A percentile compares a stretch with the other conserved stretches of the same genome.
phyloP scores from a whole-genome alignment of 1,140 invertebrate species.

The Laupala kohalensis region DNA sequence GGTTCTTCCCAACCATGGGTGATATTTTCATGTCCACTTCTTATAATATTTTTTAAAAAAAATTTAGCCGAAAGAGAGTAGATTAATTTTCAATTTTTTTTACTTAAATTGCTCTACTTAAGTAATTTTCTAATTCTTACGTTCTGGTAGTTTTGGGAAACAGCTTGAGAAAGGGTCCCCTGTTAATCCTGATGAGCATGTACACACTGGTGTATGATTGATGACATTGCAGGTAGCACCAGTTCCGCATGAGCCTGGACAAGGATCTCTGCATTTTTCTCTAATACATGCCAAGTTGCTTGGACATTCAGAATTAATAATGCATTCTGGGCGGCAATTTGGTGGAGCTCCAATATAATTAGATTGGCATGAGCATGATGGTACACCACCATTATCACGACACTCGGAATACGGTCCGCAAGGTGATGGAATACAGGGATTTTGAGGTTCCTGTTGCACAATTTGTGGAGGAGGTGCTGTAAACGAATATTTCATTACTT shows the following conservation, averaged over 20 bases:
- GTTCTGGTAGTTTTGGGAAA: slow-evolving; percentile 34
- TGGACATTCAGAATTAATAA: slow-evolving; percentile 54
- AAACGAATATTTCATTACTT: slow-evolving; percentile 11
- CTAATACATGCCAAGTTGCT: slow-evolving; percentile 50
- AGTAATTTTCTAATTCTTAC: slow-evolving; percentile 17
- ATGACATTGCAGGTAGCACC: slow-evolving; percentile 48
- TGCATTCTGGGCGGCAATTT: slow-evolving; percentile 59
- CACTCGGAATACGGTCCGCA: slow-evolving; percentile 60
- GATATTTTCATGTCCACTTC: too few species aligned
- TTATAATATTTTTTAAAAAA: too few species aligned
- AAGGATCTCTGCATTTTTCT: slow-evolving; percentile 56
- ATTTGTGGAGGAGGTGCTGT: slow-evolving; percentile 24
- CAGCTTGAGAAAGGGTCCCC: slow-evolving; percentile 55
- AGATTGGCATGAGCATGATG: slow-evolving; percentile 51
- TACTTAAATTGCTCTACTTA: not conserved
- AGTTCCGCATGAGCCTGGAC: slow-evolving; percentile 51
- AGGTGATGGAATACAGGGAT: slow-evolving; percentile 60
- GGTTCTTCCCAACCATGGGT: too few species aligned
- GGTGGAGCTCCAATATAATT: slow-evolving; percentile 55
- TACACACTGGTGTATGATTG: slow-evolving; percentile 54
- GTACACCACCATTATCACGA: slow-evolving; percentile 40
- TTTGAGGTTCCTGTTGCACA: slow-evolving; percentile 23
- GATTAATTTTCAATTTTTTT: not conserved
- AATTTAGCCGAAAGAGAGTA: too few species aligned
- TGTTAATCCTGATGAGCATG: slow-evolving; percentile 47